phyloP scores from a whole-genome alignment of 1,140 invertebrate species.

The Amphibalanus amphitrite region DNA sequence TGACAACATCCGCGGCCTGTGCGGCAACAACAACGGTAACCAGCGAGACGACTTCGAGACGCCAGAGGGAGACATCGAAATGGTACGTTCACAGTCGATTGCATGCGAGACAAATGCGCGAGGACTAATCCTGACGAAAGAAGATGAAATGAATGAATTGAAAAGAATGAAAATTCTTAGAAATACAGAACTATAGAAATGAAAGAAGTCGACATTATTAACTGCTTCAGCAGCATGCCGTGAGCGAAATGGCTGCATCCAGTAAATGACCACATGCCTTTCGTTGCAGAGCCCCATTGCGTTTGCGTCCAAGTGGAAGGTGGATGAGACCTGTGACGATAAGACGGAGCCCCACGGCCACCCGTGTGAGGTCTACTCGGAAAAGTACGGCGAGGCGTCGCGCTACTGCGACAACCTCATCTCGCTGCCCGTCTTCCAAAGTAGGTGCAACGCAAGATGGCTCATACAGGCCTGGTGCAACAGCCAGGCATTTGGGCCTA shows the following conservation, averaged over 20 bases:
- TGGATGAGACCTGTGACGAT: conserved; percentile 33
- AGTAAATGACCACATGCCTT: too few species aligned
- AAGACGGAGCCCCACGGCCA: neutral
- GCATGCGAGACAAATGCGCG: too few species aligned
- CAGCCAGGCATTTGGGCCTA: too few species aligned
- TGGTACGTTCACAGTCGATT: conserved; percentile 34
- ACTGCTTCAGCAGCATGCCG: too few species aligned
- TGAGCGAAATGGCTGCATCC: too few species aligned
- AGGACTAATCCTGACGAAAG: too few species aligned
- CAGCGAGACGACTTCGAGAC: conserved; percentile 78
- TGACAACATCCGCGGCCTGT: conserved; percentile 50
- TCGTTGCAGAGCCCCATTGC: conserved; percentile 37
- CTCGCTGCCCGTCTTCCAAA: conserved; percentile 39
- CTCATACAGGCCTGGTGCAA: too few species aligned
- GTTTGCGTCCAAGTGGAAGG: conserved; percentile 81
- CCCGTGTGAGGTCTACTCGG: conserved; percentile 6
- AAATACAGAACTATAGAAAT: too few species aligned
- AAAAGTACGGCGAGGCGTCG: neutral
- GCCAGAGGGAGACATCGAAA: conserved; percentile 47
- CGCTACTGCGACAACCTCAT: conserved; percentile 16
- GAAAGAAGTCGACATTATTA: too few species aligned
- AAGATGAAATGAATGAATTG: too few species aligned
- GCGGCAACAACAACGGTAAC: conserved; percentile 70
- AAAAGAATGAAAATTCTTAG: too few species aligned
- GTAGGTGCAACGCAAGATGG: neutral